Evolutionary conservation across 2,113 vertebrate genomes (phyloP), one percentile per base, ranked within the genome.

Genomic region (Hiodon alosoides): DNA sequence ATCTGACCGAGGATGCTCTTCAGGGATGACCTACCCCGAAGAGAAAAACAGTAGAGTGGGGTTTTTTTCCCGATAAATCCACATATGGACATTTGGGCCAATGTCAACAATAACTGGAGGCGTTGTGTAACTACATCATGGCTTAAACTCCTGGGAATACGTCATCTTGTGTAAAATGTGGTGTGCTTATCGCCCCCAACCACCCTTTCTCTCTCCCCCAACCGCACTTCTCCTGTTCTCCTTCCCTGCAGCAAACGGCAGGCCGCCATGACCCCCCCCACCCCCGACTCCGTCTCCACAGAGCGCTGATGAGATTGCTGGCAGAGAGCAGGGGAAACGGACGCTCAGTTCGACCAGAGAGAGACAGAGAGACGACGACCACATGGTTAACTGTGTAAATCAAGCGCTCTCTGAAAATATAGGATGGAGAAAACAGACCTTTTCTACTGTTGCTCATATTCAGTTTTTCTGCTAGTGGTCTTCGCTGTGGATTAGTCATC

Each of bases 201-300:
- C 31, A 31, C 31, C 31, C 31, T 31, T 31, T 31, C 31, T 31
- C 31, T 31, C 31, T 31, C 31, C 31, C 31, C 31, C 57, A 7
- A 55, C 53, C 50, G 5, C 3, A 3, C 71, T 13, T 51, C 13
- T 47, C 6, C 10, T 50, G 13, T 6, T 5, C 64, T 74, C 31
- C 17, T 78, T 71, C 73, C 87, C 79, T 83, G 52, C 84, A 98
- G 97, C 90, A 98, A 98, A 89, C 92, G 96, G 13, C 97, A 99
- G 88, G 97, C 97, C 65, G 94, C 96, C 71, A 85, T 87, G 84
- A 93, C 96, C 75, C 98, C 98, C 85, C 95, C 95, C 83, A 93
- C 92, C 8, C 98, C 31, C 2, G 31, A 31, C 31, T 31, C 31
- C 31, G 98, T 83, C 92, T 98, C 57, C 93, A 93, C 74, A 92